Conservation (phyloP, 2,797 vertebrate genomes). For the Pantherophis vulpinus region DNA sequence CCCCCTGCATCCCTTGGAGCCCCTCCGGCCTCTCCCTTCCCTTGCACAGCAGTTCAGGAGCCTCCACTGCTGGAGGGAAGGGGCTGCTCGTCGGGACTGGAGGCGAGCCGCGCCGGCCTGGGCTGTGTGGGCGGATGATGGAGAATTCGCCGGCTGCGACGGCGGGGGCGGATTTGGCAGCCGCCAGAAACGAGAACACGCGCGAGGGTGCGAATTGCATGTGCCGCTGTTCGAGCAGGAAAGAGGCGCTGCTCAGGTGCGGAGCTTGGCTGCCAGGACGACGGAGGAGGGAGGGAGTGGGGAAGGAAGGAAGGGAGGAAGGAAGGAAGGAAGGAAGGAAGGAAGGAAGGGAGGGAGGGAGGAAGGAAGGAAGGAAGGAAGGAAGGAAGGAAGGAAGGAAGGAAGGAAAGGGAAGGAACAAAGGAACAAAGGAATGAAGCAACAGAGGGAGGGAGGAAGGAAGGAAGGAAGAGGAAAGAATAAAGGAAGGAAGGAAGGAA, state of each 20-base stretch:
- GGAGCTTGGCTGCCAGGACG: not conserved
- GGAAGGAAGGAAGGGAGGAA: too few relatives aligned
- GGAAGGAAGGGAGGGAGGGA: too few relatives aligned
- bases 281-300: too few relatives aligned
- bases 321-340: too few relatives aligned
- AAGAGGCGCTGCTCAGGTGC: not conserved
- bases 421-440: too few relatives aligned
- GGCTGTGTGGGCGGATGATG: slow-evolving; percentile 20
- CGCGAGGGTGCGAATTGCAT: not conserved
- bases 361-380: too few relatives aligned
- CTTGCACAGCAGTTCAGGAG: not conserved
- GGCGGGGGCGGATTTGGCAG: slow-evolving; percentile 11
- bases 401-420: too few relatives aligned
- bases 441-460: too few relatives aligned
- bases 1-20: not conserved
- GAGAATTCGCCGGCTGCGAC: slow-evolving; percentile 10
- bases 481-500: too few relatives aligned
- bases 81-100: not conserved
- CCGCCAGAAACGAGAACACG: not conserved
- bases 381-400: too few relatives aligned
- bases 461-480: too few relatives aligned
- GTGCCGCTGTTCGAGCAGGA: not conserved
- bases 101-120: not conserved
- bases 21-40: too few relatives aligned
- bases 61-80: not conserved